These are phyloP conservation scores for Saguinus imperator DNA, from an alignment of 2,113 vertebrate genomes.

Conservation along the genomic window DNA sequence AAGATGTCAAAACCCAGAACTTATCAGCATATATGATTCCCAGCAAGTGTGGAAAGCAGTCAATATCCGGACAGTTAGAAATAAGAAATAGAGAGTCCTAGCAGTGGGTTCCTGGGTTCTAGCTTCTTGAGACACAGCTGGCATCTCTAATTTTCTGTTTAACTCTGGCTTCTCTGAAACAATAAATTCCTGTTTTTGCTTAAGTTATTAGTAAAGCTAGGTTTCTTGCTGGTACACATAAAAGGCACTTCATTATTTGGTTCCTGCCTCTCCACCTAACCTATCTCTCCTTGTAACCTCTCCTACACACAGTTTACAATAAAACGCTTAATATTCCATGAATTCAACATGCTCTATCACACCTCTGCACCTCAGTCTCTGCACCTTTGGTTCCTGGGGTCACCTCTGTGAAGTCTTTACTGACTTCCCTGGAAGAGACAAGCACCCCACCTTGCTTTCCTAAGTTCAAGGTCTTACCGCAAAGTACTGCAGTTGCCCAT, in stretches of 20 bases:
- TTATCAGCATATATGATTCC: not conserved
- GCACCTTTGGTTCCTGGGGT: not conserved
- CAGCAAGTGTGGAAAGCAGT: constrained; percentile 8
- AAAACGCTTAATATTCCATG: not conserved
- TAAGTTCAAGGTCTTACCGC: not conserved
- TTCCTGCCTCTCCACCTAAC: not conserved
- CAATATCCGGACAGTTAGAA: not conserved
- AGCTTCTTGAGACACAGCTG: not conserved
- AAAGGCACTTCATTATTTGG: not conserved
- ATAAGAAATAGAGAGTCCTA: not conserved
- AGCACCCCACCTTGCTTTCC: not conserved
- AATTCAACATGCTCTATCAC: not conserved
- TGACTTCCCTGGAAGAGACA: not conserved
- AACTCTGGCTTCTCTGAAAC: not conserved
- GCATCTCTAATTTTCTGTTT: not conserved
- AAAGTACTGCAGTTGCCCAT: not conserved
- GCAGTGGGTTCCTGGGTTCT: not conserved
- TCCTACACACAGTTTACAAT: not conserved
- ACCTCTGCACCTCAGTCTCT: not conserved
- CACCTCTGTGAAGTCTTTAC: not conserved
- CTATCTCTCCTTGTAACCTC: not conserved
- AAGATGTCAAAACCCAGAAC: not conserved
- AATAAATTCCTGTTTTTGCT: not conserved
- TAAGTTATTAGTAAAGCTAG: not conserved
- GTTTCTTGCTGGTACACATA: not conserved